Base-by-base conservation (phyloP, 2,888 invertebrate genomes). In the Camponotus fellah region DNA sequence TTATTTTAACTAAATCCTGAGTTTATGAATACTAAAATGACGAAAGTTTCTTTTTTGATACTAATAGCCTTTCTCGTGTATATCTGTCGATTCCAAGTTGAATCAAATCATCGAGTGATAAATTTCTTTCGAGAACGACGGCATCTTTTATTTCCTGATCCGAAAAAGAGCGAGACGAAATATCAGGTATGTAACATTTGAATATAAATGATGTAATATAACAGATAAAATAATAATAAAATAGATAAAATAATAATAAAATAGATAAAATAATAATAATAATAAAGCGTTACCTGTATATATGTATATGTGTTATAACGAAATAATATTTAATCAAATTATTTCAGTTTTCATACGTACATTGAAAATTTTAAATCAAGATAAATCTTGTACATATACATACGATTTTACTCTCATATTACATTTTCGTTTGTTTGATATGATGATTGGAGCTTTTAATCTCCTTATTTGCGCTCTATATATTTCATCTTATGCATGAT, bases 401-500 rank as follows among this genome's bases (percentile, higher is more conserved):
- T 82, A 17, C 53, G 21, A n/a, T 49, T 75, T 12, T 21, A 32
- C n/a, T 58, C 21, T 66, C 14, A 77, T n/a, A 77, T 68, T 64
- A 56, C 71, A 68, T 62, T 65, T 85, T 68, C 62, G 34, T 64
- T 71, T 76, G 49, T 72, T 79, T 64, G 65, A 71, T 62, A 62
- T 77, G 56, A 56, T 68, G 69, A 83, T 85, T 60, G 49, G 21
- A 53, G 46, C 65, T 89, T 91, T 89, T 83, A 87, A 82, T 64
- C 86, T 40, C 66, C 69, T 80, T 80, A 75, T 26, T 69, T 10
- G 21, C 60, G 1, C 6, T 40, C 6, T 40, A 62, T 37, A 72
- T 46, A 69, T 69, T 40, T 58, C 53, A 37, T 3, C 49, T 56
- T n/a, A 77, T 65, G 32, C 32, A 53, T 77, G 56, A 68, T 58